phyloP scores from a whole-genome alignment of 2,888 invertebrate species.

The Drosophila dives region DNA sequence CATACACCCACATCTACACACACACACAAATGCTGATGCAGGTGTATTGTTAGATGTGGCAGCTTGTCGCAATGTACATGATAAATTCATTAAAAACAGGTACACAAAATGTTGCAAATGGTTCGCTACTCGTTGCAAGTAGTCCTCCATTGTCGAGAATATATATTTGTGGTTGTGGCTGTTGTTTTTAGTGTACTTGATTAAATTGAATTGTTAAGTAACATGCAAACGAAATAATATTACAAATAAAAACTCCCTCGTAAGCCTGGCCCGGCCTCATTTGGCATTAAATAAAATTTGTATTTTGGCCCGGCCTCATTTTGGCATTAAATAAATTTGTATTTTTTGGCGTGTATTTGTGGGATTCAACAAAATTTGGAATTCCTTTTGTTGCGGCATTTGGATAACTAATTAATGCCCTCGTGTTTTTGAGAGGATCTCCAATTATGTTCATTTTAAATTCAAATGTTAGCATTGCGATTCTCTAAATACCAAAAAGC shows the following conservation, averaged over 20 bases:
- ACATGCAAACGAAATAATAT: conserved; percentile 54
- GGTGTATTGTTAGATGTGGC: conserved; percentile 40
- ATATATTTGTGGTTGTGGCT: conserved; percentile 2
- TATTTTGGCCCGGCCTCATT: background rate
- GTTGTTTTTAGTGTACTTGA: conserved; percentile 40
- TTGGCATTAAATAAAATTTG: conserved; percentile 4
- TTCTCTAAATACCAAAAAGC: conserved; percentile 6
- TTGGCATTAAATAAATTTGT: conserved; percentile 4
- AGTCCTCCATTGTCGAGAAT: conserved; percentile 12
- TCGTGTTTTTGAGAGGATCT: background rate
- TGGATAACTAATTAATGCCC: conserved; percentile 49
- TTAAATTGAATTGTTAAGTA: conserved; percentile 68
- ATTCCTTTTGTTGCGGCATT: conserved; percentile 20
- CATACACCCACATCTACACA: conserved; percentile 16
- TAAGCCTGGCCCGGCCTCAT: background rate
- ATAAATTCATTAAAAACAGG: conserved; percentile 77
- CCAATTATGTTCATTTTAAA: conserved; percentile 50
- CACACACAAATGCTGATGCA: conserved; percentile 12
- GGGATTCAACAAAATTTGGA: conserved; percentile 17
- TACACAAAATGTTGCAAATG: conserved; percentile 71
- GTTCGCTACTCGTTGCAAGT: conserved; percentile 23
- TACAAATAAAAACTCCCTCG: conserved; percentile 11
- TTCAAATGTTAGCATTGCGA: conserved; percentile 44
- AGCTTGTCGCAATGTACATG: conserved; percentile 68
- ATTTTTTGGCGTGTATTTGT: background rate